Percentiles rank a stretch among this genome's conserved stretches.
phyloP scores from a whole-genome alignment of 2,797 vertebrate species.

The Apogon talboti region DNA sequence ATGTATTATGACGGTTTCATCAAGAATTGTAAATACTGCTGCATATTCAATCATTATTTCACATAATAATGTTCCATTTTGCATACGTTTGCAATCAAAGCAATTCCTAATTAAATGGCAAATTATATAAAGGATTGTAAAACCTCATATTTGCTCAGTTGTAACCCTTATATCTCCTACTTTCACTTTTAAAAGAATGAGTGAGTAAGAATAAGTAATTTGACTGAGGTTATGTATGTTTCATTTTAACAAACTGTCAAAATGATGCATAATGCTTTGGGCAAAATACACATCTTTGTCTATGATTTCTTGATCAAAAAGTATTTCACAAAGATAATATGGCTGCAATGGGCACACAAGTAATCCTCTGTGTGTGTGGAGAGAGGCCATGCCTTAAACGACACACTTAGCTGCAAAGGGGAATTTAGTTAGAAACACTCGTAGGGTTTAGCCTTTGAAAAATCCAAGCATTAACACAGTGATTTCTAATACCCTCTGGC shows the following conservation, averaged over 20 bases:
- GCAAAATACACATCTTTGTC: slow-evolving; percentile 31
- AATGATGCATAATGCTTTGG: slow-evolving; percentile 14
- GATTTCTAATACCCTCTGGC: neutral
- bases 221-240: slow-evolving; percentile 57
- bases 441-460: neutral
- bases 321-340: slow-evolving; percentile 13
- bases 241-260: slow-evolving; percentile 51
- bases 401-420: neutral
- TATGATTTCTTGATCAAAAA: slow-evolving; percentile 40
- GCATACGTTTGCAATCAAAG: slow-evolving; percentile 25
- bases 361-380: neutral
- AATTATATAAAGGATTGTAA: too few relatives aligned
- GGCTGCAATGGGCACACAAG: neutral
- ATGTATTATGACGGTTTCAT: neutral
- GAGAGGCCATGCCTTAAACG: neutral
- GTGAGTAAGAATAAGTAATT: slow-evolving; percentile 25
- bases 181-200: slow-evolving; percentile 49
- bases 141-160: slow-evolving; percentile 2
- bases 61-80: neutral
- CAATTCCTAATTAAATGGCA: slow-evolving; percentile 7
- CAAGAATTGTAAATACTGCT: neutral
- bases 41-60: neutral
- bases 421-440: neutral
- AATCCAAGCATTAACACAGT: neutral
- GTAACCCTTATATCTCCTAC: slow-evolving; percentile 33